Conservation (phyloP, 2,888 invertebrate species). For the Ophion obscuratus region DNA sequence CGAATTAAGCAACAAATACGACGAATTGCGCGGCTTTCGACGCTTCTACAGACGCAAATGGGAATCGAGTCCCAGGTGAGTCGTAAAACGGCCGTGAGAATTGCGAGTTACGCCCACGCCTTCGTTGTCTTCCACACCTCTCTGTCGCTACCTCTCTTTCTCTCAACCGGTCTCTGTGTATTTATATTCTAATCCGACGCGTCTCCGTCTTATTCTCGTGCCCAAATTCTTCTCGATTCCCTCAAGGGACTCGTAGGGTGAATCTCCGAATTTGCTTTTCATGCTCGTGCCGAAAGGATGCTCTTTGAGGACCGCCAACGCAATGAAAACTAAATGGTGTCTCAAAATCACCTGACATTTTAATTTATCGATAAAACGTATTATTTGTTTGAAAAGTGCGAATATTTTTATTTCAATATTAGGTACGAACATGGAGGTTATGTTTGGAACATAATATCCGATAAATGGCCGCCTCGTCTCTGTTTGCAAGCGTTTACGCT, state of each 20-base stretch:
- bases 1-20: slow-evolving; percentile 79
- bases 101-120: slow-evolving; percentile 62
- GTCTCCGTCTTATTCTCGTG: slow-evolving; percentile 46
- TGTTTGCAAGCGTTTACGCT: too few relatives aligned
- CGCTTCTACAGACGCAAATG: slow-evolving; percentile 69
- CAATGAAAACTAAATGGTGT: slow-evolving; percentile 34
- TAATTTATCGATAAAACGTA: too few relatives aligned
- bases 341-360: too few relatives aligned
- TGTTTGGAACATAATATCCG: too few relatives aligned
- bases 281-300: slow-evolving; percentile 30
- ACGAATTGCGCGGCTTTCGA: slow-evolving; percentile 75
- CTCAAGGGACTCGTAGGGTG: slow-evolving; percentile 52
- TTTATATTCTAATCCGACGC: neutral
- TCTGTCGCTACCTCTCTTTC: neutral
- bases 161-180: neutral
- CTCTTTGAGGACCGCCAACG: slow-evolving; percentile 29
- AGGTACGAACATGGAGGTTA: too few relatives aligned
- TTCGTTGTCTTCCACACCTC: neutral
- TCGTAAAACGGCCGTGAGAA: slow-evolving; percentile 71
- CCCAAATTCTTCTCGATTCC: slow-evolving; percentile 19
- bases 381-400: too few relatives aligned
- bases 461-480: too few relatives aligned
- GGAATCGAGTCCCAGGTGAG: slow-evolving; percentile 71
- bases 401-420: too few relatives aligned
- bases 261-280: slow-evolving; percentile 45